phyloP scores from a whole-genome alignment of 2,113 vertebrate species.

The Calidris pygmaea region DNA sequence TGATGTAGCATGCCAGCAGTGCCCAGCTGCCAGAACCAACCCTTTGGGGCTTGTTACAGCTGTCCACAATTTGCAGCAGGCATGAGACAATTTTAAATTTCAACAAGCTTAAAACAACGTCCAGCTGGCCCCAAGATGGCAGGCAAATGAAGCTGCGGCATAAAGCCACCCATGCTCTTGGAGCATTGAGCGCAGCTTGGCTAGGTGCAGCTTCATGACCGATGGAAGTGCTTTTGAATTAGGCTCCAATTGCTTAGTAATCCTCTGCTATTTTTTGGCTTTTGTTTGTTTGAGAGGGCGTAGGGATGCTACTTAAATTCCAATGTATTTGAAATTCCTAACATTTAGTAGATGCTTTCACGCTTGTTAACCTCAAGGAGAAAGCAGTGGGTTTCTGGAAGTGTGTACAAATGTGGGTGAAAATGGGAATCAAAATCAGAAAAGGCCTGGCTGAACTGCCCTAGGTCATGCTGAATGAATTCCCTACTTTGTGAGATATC shows the following conservation, averaged over 20 bases:
- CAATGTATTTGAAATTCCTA: background rate
- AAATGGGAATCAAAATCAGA: background rate
- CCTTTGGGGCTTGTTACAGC: background rate
- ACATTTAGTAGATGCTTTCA: background rate
- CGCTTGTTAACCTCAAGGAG: background rate
- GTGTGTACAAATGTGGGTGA: background rate
- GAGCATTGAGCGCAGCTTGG: background rate
- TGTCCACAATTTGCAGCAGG: conserved; percentile 11
- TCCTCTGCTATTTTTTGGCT: background rate
- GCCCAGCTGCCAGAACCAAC: background rate
- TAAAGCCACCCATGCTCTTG: background rate
- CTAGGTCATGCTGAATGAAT: background rate
- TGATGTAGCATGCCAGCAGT: background rate
- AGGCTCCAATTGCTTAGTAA: background rate
- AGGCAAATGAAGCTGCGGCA: background rate
- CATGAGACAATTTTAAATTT: conserved; percentile 8
- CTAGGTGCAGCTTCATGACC: background rate
- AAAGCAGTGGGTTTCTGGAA: background rate
- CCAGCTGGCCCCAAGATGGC: background rate
- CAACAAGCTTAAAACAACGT: background rate
- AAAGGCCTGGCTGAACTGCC: background rate
- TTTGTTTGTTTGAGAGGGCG: background rate
- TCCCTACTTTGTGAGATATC: background rate
- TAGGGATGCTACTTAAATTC: background rate
- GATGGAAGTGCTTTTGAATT: background rate